Base-by-base conservation (phyloP, 2,888 invertebrate genomes). In the Cephus rjabovi region DNA sequence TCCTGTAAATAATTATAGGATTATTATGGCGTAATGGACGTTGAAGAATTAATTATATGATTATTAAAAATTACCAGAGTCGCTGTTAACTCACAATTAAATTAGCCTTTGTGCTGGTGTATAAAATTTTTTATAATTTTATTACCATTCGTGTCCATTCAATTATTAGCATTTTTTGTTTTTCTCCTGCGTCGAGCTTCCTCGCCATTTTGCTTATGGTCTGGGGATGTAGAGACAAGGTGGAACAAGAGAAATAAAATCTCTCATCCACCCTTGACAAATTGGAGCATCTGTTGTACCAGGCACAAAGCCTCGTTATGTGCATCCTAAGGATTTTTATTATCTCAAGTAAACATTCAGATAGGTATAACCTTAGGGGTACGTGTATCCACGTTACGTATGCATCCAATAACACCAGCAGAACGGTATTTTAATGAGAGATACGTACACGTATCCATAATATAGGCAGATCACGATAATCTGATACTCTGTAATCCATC, bases 231-330 rank as follows among this genome's bases (percentile, higher is more conserved):
- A 56, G 9, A 2, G 9, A 23, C 56, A 56, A 56, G 23, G 56
- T 0, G 9, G 23, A 23, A 56, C 23, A 23, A 23, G 23, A 23
- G 15, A 56, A 81, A 84, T 81, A 83, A 83, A 83, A 81, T 83
- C 82, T 82, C 85, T 86, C 83, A 79, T 81, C 79, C 83, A 83
- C 82, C 83, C 84, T 82, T 86, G 86, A 86, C 85, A 86, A 86
- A 86, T 86, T 86, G 86, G 83, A 86, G 86, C 84, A 85, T 86
- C 84, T 81, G 82, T 83, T 79, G 78, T 77, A 81, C 75, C 80
- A 78, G 77, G 81, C 78, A 79, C 76, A 23, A 23, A 56, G 23
- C 9, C 9, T 56, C 9, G 9, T 56, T 56, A 23, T 56, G 23
- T 56, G 9, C 9, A 9, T 23, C 23, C 6, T 23, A 0, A 56